phyloP scores from a whole-genome alignment of 2,113 vertebrate genomes.

The Pterocles burchelli region DNA sequence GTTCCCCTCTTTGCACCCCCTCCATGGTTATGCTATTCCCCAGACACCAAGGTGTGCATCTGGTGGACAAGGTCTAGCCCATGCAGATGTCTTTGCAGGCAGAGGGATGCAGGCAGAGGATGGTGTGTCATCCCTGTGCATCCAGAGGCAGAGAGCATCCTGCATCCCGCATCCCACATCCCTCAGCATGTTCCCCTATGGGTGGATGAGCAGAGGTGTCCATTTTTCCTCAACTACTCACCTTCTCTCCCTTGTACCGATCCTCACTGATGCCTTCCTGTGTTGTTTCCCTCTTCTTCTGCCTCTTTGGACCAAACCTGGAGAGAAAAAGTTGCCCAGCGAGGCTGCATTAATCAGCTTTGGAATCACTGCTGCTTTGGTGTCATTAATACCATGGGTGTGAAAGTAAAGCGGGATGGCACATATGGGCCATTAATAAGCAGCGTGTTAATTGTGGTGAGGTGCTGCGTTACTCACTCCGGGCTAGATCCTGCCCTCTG shows the following conservation, averaged over 20 bases:
- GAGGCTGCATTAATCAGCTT: background rate
- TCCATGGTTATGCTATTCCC: background rate
- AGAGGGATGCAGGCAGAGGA: background rate
- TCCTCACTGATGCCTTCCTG: background rate
- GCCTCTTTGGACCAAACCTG: background rate
- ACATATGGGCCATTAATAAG: slow-evolving; percentile 30
- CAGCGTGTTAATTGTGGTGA: slow-evolving; percentile 39
- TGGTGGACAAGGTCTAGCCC: background rate
- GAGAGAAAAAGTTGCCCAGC: background rate
- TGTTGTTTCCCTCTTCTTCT: background rate
- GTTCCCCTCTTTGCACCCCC: background rate
- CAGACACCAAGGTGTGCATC: background rate
- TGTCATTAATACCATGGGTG: background rate
- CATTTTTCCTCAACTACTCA: background rate
- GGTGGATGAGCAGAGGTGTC: background rate
- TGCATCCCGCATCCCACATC: background rate
- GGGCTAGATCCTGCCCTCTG: slow-evolving; percentile 32
- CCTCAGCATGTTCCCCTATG: background rate
- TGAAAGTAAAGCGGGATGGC: slow-evolving; percentile 27
- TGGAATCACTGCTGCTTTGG: background rate
- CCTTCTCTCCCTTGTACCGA: background rate
- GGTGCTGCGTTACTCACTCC: slow-evolving; percentile 22
- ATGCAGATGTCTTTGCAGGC: background rate
- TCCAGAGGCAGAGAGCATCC: background rate
- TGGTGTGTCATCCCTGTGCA: background rate